Evolutionary conservation across 2,113 vertebrate species (phyloP), one percentile per base, ranked within the genome.

Genomic region (Orycteropus afer): DNA sequence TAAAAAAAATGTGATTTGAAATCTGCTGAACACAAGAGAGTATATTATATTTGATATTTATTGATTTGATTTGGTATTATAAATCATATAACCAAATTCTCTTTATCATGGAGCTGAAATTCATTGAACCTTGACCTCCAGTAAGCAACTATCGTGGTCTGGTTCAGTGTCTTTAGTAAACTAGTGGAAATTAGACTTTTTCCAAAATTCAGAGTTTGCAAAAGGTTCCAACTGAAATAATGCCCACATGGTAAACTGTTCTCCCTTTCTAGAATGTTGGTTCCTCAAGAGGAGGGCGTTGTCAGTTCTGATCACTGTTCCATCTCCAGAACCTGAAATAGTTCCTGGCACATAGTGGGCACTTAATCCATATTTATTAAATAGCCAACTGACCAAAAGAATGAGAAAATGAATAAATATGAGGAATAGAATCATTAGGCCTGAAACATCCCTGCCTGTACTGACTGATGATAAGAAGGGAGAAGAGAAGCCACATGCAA

Each of bases 201-300:
- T 63, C 89, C 78, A 96, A 96, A 25, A 55, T 83, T 78, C 63
- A 89, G 78, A 71, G 89, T 86, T 95, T 78, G 37, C 25, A 85
- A 81, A 88, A 88, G 73, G 91, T 84, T 92, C 78, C 88, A 87
- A 51, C 42, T 5, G 4, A 76, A 84, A 92, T 34, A 80, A 65
- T 18, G 55, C 51, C 42, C 37, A 27, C 20, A 53, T 1, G 0
- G 37, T 25, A 27, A 23, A 8, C n/a, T 5, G 0, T 77, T 42
- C 18, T 34, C 42, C 7, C 40, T 6, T 49, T 86, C 86, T 29
- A 34, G 51, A 49, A 84, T 15, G 47, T 0, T 32, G 73, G 86
- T 45, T 78, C 47, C 71, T 20, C 13, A 55, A 61, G 15, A 84
- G 37, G 18, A 51, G 42, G n/a, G 13, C 14, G 10, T 32, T 61